Conservation (phyloP, 1,140 invertebrate genomes). For the Drosophila biarmipes region DNA sequence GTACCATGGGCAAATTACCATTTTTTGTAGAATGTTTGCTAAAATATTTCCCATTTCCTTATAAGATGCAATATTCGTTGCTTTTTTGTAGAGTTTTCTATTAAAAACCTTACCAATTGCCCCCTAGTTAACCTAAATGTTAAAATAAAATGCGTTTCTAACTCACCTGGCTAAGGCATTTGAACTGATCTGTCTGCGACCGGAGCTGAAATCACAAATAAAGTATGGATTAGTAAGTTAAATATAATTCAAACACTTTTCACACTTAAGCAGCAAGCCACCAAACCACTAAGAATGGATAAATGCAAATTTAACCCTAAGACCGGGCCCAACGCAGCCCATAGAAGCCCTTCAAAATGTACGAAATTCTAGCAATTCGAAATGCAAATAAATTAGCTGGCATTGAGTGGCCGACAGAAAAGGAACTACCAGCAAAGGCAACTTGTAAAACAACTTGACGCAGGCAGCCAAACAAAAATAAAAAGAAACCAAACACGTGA, state of each 20-base stretch:
- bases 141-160: background rate
- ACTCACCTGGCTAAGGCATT: slow-evolving; percentile 94
- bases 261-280: background rate
- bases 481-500: slow-evolving; percentile 62
- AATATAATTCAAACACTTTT: background rate
- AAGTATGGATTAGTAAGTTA: slow-evolving; percentile 35
- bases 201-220: slow-evolving; percentile 87
- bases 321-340: slow-evolving; percentile 4
- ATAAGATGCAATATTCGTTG: too few relatives aligned
- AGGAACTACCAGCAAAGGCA: slow-evolving; percentile 13
- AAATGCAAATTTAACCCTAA: slow-evolving; percentile 13
- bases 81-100: too few relatives aligned
- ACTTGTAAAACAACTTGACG: slow-evolving; percentile 48
- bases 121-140: too few relatives aligned
- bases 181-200: slow-evolving; percentile 90
- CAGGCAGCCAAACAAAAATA: slow-evolving; percentile 23
- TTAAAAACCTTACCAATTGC: too few relatives aligned
- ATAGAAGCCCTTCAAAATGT: slow-evolving; percentile 35
- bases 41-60: too few relatives aligned
- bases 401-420: slow-evolving; percentile 53
- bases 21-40: too few relatives aligned
- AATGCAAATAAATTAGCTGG: slow-evolving; percentile 64
- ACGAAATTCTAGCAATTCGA: slow-evolving; percentile 41
- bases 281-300: slow-evolving; percentile 10
- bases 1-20: too few relatives aligned